These are phyloP conservation scores for Drosophila dives DNA, from an alignment of 2,888 invertebrate species.

Conservation along the genomic window DNA sequence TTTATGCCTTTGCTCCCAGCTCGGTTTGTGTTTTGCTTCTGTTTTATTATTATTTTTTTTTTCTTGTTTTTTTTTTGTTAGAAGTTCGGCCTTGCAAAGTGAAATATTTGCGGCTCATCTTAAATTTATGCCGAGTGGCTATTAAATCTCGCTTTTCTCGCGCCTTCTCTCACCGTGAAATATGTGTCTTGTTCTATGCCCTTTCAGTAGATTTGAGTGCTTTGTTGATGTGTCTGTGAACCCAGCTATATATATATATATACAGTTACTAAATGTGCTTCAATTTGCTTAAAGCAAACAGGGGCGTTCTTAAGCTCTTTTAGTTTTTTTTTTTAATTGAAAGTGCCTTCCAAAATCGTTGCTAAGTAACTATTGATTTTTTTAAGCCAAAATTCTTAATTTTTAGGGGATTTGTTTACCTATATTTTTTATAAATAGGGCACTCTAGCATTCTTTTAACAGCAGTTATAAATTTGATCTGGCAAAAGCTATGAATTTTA, in stretches of 20 bases:
- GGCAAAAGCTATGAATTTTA: neutral
- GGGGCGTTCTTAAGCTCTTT: neutral
- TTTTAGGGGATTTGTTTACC: neutral
- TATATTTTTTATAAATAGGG: neutral
- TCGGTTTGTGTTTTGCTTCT: slow-evolving; percentile 28
- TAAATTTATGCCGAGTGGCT: slow-evolving; percentile 81
- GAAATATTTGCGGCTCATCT: slow-evolving; percentile 74
- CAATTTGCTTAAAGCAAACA: neutral
- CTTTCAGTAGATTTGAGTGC: slow-evolving; percentile 9
- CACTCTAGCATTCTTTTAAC: neutral
- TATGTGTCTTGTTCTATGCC: slow-evolving; percentile 20
- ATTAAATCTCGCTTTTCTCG: slow-evolving; percentile 70
- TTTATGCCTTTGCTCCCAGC: slow-evolving; percentile 64
- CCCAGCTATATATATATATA: neutral
- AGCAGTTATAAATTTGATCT: too few relatives aligned
- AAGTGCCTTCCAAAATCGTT: neutral
- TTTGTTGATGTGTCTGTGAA: slow-evolving; percentile 3
- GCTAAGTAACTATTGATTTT: neutral
- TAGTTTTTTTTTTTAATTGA: neutral
- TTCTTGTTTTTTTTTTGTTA: slow-evolving; percentile 13
- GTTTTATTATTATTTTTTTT: slow-evolving; percentile 42
- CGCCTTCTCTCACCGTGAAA: slow-evolving; percentile 41
- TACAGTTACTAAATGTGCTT: neutral
- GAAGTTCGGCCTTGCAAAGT: slow-evolving; percentile 43
- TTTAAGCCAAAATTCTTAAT: neutral